phyloP scores from a whole-genome alignment of 2,797 vertebrate species.

The Lates japonicus region DNA sequence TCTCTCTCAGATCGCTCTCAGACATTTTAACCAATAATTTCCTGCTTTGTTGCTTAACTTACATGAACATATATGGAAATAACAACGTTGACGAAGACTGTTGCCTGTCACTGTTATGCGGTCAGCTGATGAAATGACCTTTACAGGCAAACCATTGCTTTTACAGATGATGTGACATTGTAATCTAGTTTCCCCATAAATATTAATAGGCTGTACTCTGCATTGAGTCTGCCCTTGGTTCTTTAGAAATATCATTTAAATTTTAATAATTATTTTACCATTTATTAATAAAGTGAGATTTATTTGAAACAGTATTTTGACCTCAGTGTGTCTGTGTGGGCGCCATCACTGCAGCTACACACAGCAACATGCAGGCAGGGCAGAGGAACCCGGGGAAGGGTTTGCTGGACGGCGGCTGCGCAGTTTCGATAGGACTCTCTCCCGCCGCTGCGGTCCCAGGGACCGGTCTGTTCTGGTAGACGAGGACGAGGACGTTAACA shows the following conservation, averaged over 20 bases:
- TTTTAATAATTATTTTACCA: background rate
- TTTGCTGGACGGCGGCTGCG: conserved; percentile 25
- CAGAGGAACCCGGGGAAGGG: conserved; percentile 6
- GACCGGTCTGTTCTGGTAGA: conserved; percentile 20
- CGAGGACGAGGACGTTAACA: too few species aligned
- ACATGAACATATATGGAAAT: background rate
- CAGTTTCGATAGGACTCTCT: conserved; percentile 56
- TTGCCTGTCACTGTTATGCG: conserved; percentile 23
- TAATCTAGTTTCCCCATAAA: conserved; percentile 35
- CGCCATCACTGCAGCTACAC: conserved; percentile 7
- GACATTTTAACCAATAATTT: background rate
- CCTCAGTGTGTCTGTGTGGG: background rate
- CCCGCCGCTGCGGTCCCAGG: conserved; percentile 23
- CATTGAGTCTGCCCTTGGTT: conserved; percentile 40
- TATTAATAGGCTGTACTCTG: conserved; percentile 47
- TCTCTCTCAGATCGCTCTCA: background rate
- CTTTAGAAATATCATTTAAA: background rate
- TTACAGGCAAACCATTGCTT: conserved; percentile 34
- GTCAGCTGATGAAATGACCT: conserved; percentile 47
- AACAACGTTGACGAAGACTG: conserved; percentile 26
- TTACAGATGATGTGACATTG: conserved; percentile 47
- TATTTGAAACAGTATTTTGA: conserved; percentile 4
- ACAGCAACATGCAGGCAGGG: background rate
- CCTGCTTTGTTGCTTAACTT: background rate
- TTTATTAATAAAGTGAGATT: background rate